Evolutionary conservation across 2,888 invertebrate genomes (phyloP), one percentile per base, ranked within the genome.

Genomic region (Arge pagana): DNA sequence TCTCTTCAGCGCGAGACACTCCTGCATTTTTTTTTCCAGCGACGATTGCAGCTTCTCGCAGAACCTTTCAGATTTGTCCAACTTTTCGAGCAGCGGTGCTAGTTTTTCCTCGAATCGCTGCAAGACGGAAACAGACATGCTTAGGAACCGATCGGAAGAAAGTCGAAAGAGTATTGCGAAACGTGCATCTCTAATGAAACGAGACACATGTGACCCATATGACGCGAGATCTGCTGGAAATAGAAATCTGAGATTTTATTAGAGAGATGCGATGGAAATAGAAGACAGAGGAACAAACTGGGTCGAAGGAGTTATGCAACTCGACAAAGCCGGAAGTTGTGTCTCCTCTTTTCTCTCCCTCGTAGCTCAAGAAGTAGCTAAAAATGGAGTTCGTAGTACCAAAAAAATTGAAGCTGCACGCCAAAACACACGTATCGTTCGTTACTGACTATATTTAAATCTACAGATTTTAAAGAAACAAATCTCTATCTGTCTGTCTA

Each of bases 1-100:
- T 37, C 79, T 79, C 64, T 81, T 77, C 39, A 81, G 67, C 19
- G 65, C 59, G 3, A 74, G 66, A 23, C 76, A 76, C 31, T 79
- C 77, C 15, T 76, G 63, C 35, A 75, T 68, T 21, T 74, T 67
- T 53, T 74, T 74, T 2, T 78, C 74, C 7, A 80, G 53, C 8
- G 72, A 68, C 53, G 37, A 67, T 66, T 61, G 76, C 58, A 64
- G 70, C 54, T 65, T 76, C 57, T 63, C 72, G 55, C 67, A 73
- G 30, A 61, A 64, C 3, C 52, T 63, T 33, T 67, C 66, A 0
- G 66, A 71, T 15, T 64, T 69, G 50, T 72, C 70, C 10, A 74
- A 41, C 33, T 69, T 71, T 1, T 45, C 52, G 8, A 67, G 63
- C 4, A 74, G 50, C 5, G 67, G 58, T 2, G 54, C 52, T 23